A percentile compares a stretch with the other conserved stretches of the same genome.
Evolutionary conservation across 1,140 invertebrate genomes (phyloP).

Genomic region (Schlechtendalia chinensis): DNA sequence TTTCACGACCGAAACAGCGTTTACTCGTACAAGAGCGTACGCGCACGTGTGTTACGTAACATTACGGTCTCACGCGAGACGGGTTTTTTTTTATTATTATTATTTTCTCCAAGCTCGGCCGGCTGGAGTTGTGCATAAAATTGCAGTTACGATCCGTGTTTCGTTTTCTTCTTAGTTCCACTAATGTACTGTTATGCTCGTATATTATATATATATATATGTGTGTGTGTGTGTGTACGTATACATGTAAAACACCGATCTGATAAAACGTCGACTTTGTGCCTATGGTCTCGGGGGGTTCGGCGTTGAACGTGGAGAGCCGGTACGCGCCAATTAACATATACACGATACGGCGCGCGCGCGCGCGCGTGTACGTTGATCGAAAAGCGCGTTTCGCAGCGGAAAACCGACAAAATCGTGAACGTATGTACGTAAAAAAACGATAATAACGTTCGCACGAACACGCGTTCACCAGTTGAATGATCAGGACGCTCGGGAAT

Average conservation of each 20-base stretch:
- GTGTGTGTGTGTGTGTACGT: no score
- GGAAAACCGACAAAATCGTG: neutral
- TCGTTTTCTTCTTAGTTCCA: neutral
- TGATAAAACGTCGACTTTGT: neutral
- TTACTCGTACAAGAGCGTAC: no score
- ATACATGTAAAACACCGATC: conserved; percentile 18
- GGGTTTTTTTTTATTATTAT: no score
- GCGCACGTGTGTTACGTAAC: no score
- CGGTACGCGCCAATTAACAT: conserved; percentile 6
- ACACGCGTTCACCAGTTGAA: no score
- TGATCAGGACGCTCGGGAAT: no score
- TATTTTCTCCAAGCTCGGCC: neutral
- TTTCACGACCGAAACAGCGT: neutral
- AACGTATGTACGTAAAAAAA: no score
- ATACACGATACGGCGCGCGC: neutral
- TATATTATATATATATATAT: no score
- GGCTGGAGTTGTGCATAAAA: neutral
- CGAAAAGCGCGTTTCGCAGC: neutral
- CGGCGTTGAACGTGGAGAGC: neutral
- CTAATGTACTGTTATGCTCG: conserved; percentile 21
- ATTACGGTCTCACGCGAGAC: no score
- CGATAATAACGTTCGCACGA: no score
- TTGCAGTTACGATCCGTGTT: neutral
- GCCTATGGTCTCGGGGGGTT: neutral
- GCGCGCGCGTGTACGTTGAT: neutral